These are phyloP conservation scores for Diachasma alloeum DNA, from an alignment of 1,140 invertebrate genomes.

Conservation along the genomic window DNA sequence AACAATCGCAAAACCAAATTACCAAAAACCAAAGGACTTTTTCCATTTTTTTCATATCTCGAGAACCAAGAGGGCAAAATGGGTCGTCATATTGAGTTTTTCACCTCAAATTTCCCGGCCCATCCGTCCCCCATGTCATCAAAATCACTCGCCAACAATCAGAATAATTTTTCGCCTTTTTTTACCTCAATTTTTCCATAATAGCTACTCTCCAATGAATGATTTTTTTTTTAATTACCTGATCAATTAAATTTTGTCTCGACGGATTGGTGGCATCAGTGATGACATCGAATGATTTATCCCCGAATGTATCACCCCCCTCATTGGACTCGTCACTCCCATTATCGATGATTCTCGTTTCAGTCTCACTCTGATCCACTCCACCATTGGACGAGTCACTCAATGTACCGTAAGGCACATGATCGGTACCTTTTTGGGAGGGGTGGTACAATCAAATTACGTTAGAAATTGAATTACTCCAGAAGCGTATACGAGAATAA, in stretches of 20 bases:
- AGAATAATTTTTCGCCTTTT: no score
- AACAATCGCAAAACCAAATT: not conserved
- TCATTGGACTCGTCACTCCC: conserved; percentile 15
- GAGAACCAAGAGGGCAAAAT: no score
- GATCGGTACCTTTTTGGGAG: conserved; percentile 13
- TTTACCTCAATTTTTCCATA: no score
- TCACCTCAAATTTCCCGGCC: no score
- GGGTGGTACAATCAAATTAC: conserved; percentile 20
- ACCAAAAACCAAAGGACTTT: not conserved
- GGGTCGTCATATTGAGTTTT: no score
- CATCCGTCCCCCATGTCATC: no score
- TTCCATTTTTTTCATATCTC: no score
- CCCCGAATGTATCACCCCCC: not conserved
- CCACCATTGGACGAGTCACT: conserved; percentile 19
- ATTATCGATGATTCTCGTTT: not conserved
- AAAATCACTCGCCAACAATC: no score
- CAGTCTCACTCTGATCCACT: not conserved
- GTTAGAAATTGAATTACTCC: conserved; percentile 27
- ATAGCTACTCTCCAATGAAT: no score
- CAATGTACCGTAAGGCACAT: conserved; percentile 18
- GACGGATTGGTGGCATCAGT: conserved; percentile 29
- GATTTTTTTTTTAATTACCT: conserved; percentile 6
- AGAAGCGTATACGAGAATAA: conserved; percentile 24
- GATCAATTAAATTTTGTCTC: conserved; percentile 31
- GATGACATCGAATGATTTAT: conserved; percentile 35